Conservation (phyloP, 2,888 invertebrate species). For the Microchrysa polita region DNA sequence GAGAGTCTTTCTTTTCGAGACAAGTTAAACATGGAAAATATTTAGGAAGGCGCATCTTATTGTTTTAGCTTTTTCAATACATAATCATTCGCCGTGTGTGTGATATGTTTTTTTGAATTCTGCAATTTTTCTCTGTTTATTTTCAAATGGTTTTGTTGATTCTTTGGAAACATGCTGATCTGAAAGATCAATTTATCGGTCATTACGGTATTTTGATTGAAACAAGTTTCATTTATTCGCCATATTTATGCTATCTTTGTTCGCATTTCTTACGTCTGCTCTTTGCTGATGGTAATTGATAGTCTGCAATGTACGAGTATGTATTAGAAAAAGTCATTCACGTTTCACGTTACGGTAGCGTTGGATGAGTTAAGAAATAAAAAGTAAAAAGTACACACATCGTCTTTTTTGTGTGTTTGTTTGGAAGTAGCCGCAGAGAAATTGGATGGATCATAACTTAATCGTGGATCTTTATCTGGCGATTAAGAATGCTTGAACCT, state of each 20-base stretch:
- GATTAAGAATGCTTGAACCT: constrained; percentile 8
- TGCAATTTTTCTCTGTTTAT: not conserved
- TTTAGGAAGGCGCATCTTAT: not conserved
- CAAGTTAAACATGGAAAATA: not conserved
- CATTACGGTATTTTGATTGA: constrained; percentile 23
- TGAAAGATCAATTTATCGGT: constrained; percentile 31
- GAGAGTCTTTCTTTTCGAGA: not conserved
- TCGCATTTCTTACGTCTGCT: not conserved
- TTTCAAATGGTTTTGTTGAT: not conserved
- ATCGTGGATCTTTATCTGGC: constrained; percentile 4
- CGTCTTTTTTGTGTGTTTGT: not conserved
- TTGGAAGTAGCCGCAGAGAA: constrained; percentile 1
- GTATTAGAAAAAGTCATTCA: not conserved
- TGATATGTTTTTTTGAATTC: not conserved
- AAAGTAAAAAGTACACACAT: not conserved
- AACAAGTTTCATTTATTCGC: not conserved
- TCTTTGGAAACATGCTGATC: constrained; percentile 16
- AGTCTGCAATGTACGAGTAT: too few relatives aligned
- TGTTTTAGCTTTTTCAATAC: constrained; percentile 23
- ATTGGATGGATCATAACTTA: constrained; percentile 29
- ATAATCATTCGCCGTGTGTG: too few relatives aligned
- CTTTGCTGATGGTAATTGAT: too few relatives aligned
- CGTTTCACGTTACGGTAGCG: too few relatives aligned
- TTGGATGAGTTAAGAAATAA: too few relatives aligned
- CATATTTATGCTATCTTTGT: not conserved